Percentiles rank a stretch among this genome's conserved stretches.
These are phyloP conservation scores for Bombus fervidus DNA, from an alignment of 1,140 invertebrate genomes.

Conservation along the genomic window DNA sequence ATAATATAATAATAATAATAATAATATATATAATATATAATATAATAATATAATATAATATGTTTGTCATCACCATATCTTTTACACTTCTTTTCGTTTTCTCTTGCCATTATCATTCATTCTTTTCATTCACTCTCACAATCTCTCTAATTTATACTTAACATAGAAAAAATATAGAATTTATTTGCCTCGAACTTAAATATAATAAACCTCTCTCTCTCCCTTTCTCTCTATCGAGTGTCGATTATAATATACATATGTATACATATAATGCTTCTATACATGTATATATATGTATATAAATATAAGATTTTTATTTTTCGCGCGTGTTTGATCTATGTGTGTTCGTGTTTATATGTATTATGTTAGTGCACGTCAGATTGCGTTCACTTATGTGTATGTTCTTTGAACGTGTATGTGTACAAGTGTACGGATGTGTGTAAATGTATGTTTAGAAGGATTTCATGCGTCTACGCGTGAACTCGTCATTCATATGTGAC, in stretches of 20 bases:
- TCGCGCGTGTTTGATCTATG: slow-evolving; percentile 17
- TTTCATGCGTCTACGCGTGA: not conserved
- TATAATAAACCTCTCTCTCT: slow-evolving; percentile 74
- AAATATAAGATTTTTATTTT: slow-evolving; percentile 22
- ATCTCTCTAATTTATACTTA: slow-evolving; percentile 76
- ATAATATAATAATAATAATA: slow-evolving; percentile 44
- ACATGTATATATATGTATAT: not conserved
- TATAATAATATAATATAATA: slow-evolving; percentile 58
- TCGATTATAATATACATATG: slow-evolving; percentile 68
- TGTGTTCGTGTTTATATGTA: not conserved
- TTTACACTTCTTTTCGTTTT: slow-evolving; percentile 63
- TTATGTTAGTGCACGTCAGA: not conserved
- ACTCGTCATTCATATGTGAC: not conserved
- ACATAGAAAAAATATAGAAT: slow-evolving; percentile 83
- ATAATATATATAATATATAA: slow-evolving; percentile 53
- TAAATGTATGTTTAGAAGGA: not conserved
- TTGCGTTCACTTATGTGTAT: slow-evolving; percentile 9
- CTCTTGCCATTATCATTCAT: slow-evolving; percentile 34
- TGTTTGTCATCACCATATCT: slow-evolving; percentile 69
- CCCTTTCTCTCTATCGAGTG: slow-evolving; percentile 63
- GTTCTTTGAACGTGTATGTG: not conserved
- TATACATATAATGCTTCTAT: not conserved
- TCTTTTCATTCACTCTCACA: slow-evolving; percentile 46
- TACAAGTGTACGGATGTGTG: not conserved
- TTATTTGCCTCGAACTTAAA: slow-evolving; percentile 80